Percentiles rank a stretch among this genome's conserved stretches.
Evolutionary conservation across 2,797 vertebrate genomes (phyloP).

Genomic region (Sylvilagus floridanus): DNA sequence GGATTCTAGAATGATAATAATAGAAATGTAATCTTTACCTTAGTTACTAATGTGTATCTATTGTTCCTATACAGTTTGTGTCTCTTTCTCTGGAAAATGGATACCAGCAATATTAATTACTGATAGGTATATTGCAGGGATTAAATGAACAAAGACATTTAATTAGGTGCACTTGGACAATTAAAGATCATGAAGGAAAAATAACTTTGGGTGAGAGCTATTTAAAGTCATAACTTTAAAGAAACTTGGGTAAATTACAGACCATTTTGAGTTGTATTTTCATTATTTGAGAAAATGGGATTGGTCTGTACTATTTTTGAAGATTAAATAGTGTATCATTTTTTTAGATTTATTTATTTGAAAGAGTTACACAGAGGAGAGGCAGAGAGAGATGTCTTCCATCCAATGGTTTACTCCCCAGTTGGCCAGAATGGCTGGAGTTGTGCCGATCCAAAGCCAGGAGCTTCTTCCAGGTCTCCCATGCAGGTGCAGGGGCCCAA

Average conservation of each 20-base stretch:
- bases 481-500: no score
- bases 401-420: no score
- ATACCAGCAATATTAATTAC: neutral
- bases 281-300: neutral
- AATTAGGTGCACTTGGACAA: neutral
- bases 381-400: no score
- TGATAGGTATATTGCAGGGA: neutral
- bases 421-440: no score
- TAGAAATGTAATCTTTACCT: neutral
- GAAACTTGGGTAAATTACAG: neutral
- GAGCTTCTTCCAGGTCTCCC: no score
- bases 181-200: neutral
- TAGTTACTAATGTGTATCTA: neutral
- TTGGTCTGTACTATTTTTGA: neutral
- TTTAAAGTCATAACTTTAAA: neutral
- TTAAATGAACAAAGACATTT: neutral
- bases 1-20: neutral
- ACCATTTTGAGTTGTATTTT: neutral
- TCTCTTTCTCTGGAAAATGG: conserved; percentile 14
- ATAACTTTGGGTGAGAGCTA: neutral
- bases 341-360: no score
- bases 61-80: neutral
- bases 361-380: no score
- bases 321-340: neutral
- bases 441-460: no score